Percentiles rank a stretch among this genome's conserved stretches.
Evolutionary conservation across 2,797 vertebrate species (phyloP).

Genomic region (Phyllotis vaccarum): DNA sequence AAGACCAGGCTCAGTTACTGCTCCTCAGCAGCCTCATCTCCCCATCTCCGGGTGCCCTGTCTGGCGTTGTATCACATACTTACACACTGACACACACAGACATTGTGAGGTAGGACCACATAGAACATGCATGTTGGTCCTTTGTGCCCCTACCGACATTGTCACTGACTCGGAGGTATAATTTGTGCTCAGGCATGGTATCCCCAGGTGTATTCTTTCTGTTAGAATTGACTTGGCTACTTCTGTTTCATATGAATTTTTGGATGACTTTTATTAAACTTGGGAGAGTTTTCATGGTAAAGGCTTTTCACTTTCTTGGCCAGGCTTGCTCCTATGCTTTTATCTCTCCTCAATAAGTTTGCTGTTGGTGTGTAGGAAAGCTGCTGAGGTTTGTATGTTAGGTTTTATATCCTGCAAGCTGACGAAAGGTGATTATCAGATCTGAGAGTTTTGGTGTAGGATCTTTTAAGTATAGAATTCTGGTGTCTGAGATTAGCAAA

Average conservation of each 20-base stretch:
- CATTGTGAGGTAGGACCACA: not conserved
- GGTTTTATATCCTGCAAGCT: not conserved
- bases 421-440: not conserved
- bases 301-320: not conserved
- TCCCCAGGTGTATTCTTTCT: not conserved
- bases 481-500: not conserved
- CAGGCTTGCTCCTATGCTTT: not conserved
- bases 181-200: not conserved
- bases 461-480: not conserved
- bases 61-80: not conserved
- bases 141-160: not conserved
- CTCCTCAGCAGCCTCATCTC: accelerated
- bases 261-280: not conserved
- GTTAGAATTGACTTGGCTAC: not conserved
- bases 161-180: not conserved
- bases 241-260: not conserved
- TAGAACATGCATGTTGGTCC: not conserved
- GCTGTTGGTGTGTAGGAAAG: not conserved
- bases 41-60: accelerated
- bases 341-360: not conserved
- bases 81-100: not conserved
- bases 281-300: not conserved
- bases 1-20: not conserved
- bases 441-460: not conserved
- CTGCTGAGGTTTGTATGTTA: not conserved